phyloP scores from a whole-genome alignment of 1,140 invertebrate species.

The Metaphire vulgaris region DNA sequence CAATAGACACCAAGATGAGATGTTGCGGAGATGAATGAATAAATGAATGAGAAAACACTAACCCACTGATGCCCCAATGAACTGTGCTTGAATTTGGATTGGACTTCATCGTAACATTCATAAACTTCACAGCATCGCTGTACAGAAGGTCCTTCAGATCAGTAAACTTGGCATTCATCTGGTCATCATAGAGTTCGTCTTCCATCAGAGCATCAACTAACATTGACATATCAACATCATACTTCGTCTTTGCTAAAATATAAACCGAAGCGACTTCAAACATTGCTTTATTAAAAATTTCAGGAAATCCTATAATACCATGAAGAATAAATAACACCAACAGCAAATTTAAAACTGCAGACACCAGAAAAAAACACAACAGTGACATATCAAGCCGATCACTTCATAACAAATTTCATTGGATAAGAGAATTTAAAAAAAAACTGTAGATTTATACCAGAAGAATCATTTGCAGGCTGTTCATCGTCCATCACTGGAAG shows the following conservation, averaged over 20 bases:
- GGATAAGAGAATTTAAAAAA: no score
- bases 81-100: neutral
- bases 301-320: no score
- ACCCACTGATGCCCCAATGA: neutral
- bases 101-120: neutral
- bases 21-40: no score
- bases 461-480: neutral
- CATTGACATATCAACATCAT: conserved; percentile 39
- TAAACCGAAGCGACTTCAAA: neutral
- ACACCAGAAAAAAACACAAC: no score
- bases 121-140: neutral
- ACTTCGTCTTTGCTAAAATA: neutral
- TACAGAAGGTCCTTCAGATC: neutral
- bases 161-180: neutral
- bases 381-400: no score
- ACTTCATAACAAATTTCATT: no score
- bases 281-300: neutral
- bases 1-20: no score
- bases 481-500: conserved; percentile 35
- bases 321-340: no score
- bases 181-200: conserved; percentile 28
- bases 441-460: no score
- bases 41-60: neutral
- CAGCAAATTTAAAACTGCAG: no score
- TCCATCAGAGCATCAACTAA: conserved; percentile 42